Evolutionary conservation across 2,113 vertebrate genomes (phyloP).

Genomic region (Mirounga angustirostris): DNA sequence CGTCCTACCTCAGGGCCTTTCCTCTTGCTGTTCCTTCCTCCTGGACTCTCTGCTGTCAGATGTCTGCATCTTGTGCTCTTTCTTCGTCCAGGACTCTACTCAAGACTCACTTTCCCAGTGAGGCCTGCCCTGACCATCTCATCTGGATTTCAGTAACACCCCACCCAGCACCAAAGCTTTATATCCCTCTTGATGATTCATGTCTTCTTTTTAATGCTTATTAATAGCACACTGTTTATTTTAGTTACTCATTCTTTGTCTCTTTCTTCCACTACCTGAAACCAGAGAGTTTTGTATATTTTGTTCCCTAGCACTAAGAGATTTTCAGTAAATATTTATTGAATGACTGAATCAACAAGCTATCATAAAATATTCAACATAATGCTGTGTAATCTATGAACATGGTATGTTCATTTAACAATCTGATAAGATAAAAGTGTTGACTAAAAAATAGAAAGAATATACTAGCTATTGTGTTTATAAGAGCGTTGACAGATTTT

Average conservation of each 20-base stretch:
- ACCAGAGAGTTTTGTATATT: background rate
- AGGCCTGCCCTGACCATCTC: background rate
- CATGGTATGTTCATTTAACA: background rate
- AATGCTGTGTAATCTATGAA: background rate
- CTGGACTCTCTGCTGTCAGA: background rate
- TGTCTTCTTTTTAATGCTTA: background rate
- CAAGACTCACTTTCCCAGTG: background rate
- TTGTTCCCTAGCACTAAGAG: background rate
- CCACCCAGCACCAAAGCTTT: no score
- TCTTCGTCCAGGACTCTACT: background rate
- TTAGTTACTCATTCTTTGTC: background rate
- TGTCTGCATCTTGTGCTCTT: background rate
- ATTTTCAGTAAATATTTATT: conserved; percentile 2
- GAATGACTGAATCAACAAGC: background rate
- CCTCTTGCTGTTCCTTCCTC: background rate
- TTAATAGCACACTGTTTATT: background rate
- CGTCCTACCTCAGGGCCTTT: background rate
- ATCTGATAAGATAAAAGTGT: background rate
- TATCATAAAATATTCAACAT: background rate
- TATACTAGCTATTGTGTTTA: background rate
- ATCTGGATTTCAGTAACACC: background rate
- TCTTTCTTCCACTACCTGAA: background rate
- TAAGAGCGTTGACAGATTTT: background rate
- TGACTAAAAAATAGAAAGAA: background rate
- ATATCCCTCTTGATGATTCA: background rate